These are phyloP conservation scores for Ranitomeya imitator DNA, from an alignment of 2,113 vertebrate species.

Conservation along the genomic window DNA sequence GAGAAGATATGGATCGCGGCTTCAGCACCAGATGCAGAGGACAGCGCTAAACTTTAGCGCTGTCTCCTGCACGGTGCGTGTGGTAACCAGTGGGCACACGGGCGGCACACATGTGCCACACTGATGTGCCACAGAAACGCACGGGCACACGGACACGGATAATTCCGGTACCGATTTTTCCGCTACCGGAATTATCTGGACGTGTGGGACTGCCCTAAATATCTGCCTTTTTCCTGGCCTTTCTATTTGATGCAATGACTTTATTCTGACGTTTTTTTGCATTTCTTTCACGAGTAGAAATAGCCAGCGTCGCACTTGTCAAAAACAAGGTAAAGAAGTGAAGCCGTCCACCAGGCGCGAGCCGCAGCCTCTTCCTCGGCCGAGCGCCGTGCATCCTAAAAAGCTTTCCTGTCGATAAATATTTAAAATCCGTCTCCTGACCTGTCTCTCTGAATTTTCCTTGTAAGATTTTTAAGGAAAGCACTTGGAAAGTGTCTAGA, in stretches of 20 bases:
- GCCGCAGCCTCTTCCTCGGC: neutral
- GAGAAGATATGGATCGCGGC: no score
- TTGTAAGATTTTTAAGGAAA: conserved; percentile 21
- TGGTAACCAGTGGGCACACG: no score
- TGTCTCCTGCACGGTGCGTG: no score
- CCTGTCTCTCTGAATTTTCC: conserved; percentile 41
- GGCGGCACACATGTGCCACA: no score
- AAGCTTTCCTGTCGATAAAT: conserved; percentile 45
- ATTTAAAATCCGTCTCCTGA: conserved; percentile 44
- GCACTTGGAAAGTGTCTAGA: conserved; percentile 37
- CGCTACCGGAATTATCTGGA: no score
- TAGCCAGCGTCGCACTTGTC: neutral
- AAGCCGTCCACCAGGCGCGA: neutral
- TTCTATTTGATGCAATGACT: neutral
- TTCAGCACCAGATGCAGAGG: no score
- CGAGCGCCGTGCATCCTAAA: conserved; percentile 25
- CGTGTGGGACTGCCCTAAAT: no score
- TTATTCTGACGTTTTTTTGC: neutral
- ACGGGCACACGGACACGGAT: no score
- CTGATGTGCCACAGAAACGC: no score
- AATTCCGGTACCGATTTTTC: no score
- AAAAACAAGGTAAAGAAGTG: neutral
- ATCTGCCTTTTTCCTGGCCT: neutral
- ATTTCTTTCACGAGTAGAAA: neutral
- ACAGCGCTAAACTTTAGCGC: no score